Percentiles rank a stretch among this genome's conserved stretches.
These are phyloP conservation scores for Melitaea cinxia DNA, from an alignment of 1,140 invertebrate species.

Conservation along the genomic window DNA sequence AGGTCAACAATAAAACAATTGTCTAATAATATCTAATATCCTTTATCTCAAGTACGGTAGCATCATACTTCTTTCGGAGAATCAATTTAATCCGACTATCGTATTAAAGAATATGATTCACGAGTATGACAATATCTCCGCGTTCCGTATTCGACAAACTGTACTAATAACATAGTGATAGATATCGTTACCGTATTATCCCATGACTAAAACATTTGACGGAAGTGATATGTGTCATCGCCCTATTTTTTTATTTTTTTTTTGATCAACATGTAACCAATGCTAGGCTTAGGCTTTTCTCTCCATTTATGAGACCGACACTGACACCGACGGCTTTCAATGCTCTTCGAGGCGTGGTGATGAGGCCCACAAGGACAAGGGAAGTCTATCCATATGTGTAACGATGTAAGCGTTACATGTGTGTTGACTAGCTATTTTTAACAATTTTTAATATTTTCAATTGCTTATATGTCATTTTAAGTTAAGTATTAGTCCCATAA, in stretches of 20 bases:
- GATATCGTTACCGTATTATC: neutral
- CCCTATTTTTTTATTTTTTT: neutral
- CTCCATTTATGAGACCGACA: no score
- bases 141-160: conserved; percentile 37
- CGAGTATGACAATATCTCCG: conserved; percentile 24
- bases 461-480: no score
- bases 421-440: no score
- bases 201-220: neutral
- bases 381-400: no score
- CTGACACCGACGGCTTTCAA: no score
- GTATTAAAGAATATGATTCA: conserved; percentile 46
- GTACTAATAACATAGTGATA: conserved; percentile 13
- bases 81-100: conserved; percentile 35
- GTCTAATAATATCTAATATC: conserved; percentile 8
- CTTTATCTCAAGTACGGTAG: conserved; percentile 11
- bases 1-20: neutral
- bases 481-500: no score
- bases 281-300: no score
- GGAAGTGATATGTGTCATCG: neutral
- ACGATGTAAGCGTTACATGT: no score
- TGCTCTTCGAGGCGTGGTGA: no score
- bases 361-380: no score
- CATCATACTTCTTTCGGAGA: conserved; percentile 10
- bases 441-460: no score
- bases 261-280: no score